phyloP scores from a whole-genome alignment of 2,888 invertebrate species.

The Epsilonema sp. region DNA sequence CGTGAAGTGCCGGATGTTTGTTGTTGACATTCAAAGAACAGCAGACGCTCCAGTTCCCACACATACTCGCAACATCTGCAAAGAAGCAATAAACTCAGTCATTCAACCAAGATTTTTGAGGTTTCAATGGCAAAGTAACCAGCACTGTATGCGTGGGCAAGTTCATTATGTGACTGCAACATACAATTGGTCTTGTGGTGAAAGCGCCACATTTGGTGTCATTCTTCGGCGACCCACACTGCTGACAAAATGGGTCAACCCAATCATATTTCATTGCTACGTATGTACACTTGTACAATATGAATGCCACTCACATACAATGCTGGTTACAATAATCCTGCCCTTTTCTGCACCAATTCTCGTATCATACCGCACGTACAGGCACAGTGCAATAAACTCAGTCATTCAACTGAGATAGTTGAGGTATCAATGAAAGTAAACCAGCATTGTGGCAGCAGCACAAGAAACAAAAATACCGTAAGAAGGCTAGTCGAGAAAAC shows the following conservation, averaged over 20 bases:
- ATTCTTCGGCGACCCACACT: background rate
- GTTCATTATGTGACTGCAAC: background rate
- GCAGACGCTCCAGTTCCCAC: constrained; percentile 70
- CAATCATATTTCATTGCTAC: too few species aligned
- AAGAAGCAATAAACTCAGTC: constrained; percentile 2
- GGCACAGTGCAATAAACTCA: too few species aligned
- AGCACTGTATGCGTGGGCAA: background rate
- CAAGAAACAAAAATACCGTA: too few species aligned
- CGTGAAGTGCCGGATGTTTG: background rate
- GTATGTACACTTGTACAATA: too few species aligned
- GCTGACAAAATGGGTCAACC: too few species aligned
- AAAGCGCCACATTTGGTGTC: background rate
- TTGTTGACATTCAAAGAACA: constrained; percentile 46
- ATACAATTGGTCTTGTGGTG: background rate
- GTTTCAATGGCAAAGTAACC: background rate
- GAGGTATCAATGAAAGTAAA: background rate
- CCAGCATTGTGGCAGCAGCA: background rate
- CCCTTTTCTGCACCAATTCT: too few species aligned
- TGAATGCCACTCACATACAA: too few species aligned
- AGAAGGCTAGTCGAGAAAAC: too few species aligned
- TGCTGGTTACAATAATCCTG: too few species aligned
- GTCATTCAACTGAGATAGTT: background rate
- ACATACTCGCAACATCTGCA: constrained; percentile 66
- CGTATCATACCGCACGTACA: background rate
- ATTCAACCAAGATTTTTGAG: too few species aligned